Percentiles rank a stretch among this genome's conserved stretches.
Evolutionary conservation across 2,888 invertebrate species (phyloP).

Genomic region (Geotrupes spiniger): DNA sequence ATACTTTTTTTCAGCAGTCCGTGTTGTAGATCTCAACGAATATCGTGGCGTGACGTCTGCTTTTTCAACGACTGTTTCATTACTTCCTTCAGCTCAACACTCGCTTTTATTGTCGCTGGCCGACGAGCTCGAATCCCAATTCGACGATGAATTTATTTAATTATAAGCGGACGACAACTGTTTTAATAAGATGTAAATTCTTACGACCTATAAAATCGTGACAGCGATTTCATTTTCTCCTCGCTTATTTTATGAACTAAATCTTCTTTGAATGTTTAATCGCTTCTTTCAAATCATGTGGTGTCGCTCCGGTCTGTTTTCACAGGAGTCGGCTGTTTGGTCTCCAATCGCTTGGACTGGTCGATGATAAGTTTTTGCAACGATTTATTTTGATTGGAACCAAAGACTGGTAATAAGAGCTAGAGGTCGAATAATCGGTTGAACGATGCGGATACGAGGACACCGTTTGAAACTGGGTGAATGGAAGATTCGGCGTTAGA

Average conservation of each 20-base stretch:
- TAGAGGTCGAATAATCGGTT: slow-evolving; percentile 48
- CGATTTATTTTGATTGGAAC: slow-evolving; percentile 42
- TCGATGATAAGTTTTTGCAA: slow-evolving; percentile 41
- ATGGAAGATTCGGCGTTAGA: slow-evolving; percentile 41
- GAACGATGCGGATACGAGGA: slow-evolving; percentile 34
- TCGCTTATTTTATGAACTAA: slow-evolving; percentile 3
- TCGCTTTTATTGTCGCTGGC: neutral
- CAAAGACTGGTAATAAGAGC: slow-evolving; percentile 48
- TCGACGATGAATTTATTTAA: neutral
- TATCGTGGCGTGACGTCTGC: neutral
- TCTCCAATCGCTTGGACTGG: slow-evolving; percentile 33
- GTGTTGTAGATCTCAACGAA: neutral
- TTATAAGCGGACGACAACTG: neutral
- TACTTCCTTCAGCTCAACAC: neutral
- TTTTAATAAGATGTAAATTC: slow-evolving; percentile 39
- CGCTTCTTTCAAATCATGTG: neutral
- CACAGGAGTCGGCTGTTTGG: slow-evolving; percentile 4
- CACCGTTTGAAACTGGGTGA: slow-evolving; percentile 34
- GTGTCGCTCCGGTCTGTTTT: too few species aligned
- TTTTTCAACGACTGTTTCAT: neutral
- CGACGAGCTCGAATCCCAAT: neutral
- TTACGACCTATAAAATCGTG: slow-evolving; percentile 41
- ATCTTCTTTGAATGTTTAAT: slow-evolving; percentile 1
- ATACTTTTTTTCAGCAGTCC: neutral
- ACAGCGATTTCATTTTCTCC: slow-evolving; percentile 32